Conservation (phyloP, 2,113 vertebrate species). For the Sterrhoptilus dennistouni region DNA sequence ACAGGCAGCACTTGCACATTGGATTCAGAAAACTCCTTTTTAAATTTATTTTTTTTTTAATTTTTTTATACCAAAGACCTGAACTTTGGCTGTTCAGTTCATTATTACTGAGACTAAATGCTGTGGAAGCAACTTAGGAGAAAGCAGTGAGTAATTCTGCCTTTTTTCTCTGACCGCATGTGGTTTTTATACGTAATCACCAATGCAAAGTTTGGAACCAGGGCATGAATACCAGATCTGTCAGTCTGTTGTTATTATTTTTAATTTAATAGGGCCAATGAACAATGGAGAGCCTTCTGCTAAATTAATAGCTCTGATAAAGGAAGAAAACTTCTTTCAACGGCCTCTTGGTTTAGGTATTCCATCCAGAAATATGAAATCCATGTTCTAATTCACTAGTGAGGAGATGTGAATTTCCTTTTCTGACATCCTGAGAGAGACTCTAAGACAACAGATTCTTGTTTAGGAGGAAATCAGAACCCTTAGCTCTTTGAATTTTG, state of each 20-base stretch:
- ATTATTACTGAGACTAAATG: neutral
- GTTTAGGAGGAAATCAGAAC: neutral
- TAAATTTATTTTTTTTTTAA: too few relatives aligned
- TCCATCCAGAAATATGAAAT: neutral
- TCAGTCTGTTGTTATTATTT: neutral
- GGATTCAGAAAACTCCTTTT: neutral
- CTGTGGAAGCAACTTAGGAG: neutral
- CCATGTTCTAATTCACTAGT: neutral
- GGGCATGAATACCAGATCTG: neutral
- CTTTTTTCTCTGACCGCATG: neutral
- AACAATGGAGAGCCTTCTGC: neutral
- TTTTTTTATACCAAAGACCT: neutral
- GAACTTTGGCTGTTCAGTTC: neutral
- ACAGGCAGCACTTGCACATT: neutral
- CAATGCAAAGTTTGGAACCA: neutral
- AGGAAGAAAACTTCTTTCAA: neutral
- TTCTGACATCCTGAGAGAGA: neutral
- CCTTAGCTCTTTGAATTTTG: neutral
- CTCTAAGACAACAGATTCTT: neutral
- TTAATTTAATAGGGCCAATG: neutral
- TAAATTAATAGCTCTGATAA: neutral
- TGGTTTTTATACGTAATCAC: neutral
- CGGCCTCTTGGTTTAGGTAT: neutral
- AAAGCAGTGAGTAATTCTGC: neutral
- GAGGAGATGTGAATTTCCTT: neutral